Conservation (phyloP, 2,113 vertebrate genomes). For the Eurystomus gularis region DNA sequence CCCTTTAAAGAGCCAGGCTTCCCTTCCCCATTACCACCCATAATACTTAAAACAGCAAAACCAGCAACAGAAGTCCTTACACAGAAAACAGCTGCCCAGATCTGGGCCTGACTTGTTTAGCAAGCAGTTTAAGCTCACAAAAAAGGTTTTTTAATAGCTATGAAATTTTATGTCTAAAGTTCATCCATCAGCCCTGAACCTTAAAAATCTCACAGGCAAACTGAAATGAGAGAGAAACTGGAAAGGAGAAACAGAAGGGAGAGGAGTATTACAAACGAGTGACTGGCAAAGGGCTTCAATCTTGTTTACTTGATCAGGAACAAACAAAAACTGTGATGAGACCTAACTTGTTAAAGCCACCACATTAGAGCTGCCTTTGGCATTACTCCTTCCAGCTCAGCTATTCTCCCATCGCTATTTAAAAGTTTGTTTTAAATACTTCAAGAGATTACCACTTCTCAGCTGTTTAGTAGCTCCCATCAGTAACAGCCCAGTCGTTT, state of each 20-base stretch:
- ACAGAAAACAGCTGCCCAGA: neutral
- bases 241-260: neutral
- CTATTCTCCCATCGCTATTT: neutral
- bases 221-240: neutral
- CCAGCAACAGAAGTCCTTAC: neutral
- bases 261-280: neutral
- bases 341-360: neutral
- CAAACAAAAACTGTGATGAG: neutral
- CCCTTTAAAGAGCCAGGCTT: neutral
- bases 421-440: conserved; percentile 25
- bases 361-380: neutral
- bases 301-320: neutral
- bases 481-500: conserved; percentile 11
- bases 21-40: neutral
- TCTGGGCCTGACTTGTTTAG: neutral
- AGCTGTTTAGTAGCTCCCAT: conserved; percentile 25
- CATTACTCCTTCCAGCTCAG: neutral
- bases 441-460: conserved; percentile 35
- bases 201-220: neutral
- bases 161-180: neutral
- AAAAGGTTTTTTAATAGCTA: neutral
- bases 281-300: neutral
- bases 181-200: neutral
- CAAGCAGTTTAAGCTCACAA: neutral
- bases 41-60: neutral